Evolutionary conservation across 1,140 invertebrate genomes (phyloP).

Genomic region (Cydia splendana): DNA sequence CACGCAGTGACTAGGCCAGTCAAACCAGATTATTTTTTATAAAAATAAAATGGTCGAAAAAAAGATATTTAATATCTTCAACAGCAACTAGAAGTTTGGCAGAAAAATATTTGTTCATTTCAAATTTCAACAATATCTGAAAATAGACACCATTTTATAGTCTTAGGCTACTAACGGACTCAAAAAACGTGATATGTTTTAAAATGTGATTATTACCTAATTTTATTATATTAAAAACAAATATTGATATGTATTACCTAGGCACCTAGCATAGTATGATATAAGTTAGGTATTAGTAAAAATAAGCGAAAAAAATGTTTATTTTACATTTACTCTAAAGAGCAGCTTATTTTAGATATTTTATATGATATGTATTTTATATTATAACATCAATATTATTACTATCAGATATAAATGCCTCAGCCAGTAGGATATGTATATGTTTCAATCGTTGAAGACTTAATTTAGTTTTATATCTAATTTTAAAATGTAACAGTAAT

Average conservation of each 20-base stretch:
- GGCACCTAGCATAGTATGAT: slow-evolving; percentile 63
- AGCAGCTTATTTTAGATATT: slow-evolving; percentile 54
- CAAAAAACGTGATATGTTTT: slow-evolving; percentile 40
- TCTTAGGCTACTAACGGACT: slow-evolving; percentile 49
- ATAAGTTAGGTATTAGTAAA: slow-evolving; percentile 10
- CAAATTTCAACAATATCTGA: slow-evolving; percentile 52
- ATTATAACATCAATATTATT: slow-evolving; percentile 63
- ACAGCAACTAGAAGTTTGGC: slow-evolving; percentile 54
- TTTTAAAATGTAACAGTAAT: slow-evolving; percentile 44
- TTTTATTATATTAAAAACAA: slow-evolving; percentile 36
- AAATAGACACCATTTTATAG: slow-evolving; percentile 58
- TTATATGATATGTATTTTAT: slow-evolving; percentile 47
- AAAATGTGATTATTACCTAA: slow-evolving; percentile 35
- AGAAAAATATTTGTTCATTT: slow-evolving; percentile 57
- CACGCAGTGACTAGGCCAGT: slow-evolving; percentile 50
- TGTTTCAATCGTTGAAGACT: slow-evolving; percentile 68
- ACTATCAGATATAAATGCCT: slow-evolving; percentile 66
- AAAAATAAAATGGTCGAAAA: slow-evolving; percentile 39
- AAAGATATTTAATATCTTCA: slow-evolving; percentile 68
- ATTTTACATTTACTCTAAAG: slow-evolving; percentile 47
- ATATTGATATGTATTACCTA: slow-evolving; percentile 59
- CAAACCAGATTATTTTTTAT: slow-evolving; percentile 34
- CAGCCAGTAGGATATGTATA: slow-evolving; percentile 76
- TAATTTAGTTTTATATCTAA: slow-evolving; percentile 52
- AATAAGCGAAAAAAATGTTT: slow-evolving; percentile 32